Evolutionary conservation across 2,888 invertebrate species (phyloP), one percentile per base, ranked within the genome.

Genomic region (Xestia ashworthii): DNA sequence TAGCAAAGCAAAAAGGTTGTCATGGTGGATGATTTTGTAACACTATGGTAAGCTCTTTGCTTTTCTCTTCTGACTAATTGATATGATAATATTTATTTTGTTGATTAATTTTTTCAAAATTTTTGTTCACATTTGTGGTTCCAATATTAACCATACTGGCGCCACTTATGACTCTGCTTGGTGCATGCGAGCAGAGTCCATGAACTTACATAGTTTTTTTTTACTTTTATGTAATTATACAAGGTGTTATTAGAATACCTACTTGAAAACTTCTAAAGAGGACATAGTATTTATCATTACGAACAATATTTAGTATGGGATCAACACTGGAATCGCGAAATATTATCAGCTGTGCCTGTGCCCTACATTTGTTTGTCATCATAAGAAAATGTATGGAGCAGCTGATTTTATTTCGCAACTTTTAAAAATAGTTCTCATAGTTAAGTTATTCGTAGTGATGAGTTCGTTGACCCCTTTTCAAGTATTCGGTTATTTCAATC

Each of bases 1-100:
- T 66, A 38, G 46, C 62, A 60, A 58, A 71, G 75, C 62, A 82
- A 75, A 82, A 60, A 84, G 67, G 41, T 75, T 71, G 75, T 71
- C 67, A 75, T 44, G 62, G 80, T 84, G 66, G 41, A 53, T 70
- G 62, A 6, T 58, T 80, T 75, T 68, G 84, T 75, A 32, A 73
- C 50, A 64, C 75, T 80, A 58, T 68, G 71, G 41, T 68, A 60
- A 75, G 14, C 67, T 75, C 5, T 68, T 71, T 80, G 70, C 70
- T 66, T 64, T 69, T 32, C 38, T 69, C 41, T 55, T 6, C 11
- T 32, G 62, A 46, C 48, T 48, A 55, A 41, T 62, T 41, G 53
- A 25, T n/a, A n/a, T 0, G 19, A 16, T 41, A 64, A 65, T 65
- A 46, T 53, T 25, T 74, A 53, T 11, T 38, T 41, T 19, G 19